These are phyloP conservation scores for Ectobius pallidus DNA, from an alignment of 2,888 invertebrate genomes.

Conservation along the genomic window DNA sequence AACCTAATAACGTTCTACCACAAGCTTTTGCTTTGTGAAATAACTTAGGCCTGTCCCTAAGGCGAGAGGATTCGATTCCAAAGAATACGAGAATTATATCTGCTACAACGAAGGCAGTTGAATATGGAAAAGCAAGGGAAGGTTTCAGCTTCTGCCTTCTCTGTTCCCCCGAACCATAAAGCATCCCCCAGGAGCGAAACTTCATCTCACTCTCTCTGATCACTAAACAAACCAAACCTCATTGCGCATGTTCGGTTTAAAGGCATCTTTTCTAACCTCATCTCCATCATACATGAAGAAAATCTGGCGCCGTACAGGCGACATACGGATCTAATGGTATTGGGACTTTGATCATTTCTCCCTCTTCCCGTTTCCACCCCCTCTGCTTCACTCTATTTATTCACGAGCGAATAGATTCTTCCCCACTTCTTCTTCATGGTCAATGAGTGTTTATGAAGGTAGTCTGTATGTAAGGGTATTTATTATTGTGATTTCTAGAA, in stretches of 20 bases:
- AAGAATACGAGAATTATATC: too few species aligned
- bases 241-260: neutral
- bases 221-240: neutral
- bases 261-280: neutral
- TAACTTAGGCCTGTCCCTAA: too few species aligned
- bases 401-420: constrained; percentile 21
- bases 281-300: constrained; percentile 1
- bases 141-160: neutral
- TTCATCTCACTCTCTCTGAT: neutral
- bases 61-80: too few species aligned
- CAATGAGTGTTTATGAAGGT: constrained; percentile 43
- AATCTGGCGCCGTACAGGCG: constrained; percentile 2
- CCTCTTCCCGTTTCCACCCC: constrained; percentile 35
- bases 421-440: constrained; percentile 38
- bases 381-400: constrained; percentile 22
- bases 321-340: constrained; percentile 16
- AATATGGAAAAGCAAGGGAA: neutral
- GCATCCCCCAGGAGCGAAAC: neutral
- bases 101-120: neutral
- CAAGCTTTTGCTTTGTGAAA: too few species aligned
- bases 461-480: constrained; percentile 28
- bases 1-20: too few species aligned
- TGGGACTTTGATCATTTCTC: constrained; percentile 39
- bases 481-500: constrained; percentile 40
- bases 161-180: neutral